Evolutionary conservation across 1,140 invertebrate species (phyloP), one percentile per base, ranked within the genome.

Genomic region (Gyrodactylus bullatarudis): DNA sequence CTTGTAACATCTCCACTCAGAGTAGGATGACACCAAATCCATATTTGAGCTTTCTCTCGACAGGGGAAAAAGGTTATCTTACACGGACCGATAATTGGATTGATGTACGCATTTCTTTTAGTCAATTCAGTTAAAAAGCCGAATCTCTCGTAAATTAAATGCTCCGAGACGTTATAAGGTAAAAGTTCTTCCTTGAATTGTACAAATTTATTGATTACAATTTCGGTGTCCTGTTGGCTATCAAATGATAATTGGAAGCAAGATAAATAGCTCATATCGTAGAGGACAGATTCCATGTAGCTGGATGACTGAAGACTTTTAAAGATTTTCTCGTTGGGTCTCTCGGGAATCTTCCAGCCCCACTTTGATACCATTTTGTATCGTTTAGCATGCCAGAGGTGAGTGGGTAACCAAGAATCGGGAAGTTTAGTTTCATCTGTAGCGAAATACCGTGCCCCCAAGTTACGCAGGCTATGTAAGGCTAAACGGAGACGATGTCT

Each of bases 381-480:
- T 27, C 72, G 26, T 21, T 73, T 73, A 2, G 72, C 26, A 25
- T 73, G 72, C 72, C 72, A 73, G 8, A 73, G 23, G 26, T 73
- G 72, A 23, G 72, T 73, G 20, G n/a, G 19, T n/a, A 73, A 25
- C 72, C 72, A 73, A 23, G 22, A 23, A 25, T 25, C 24, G 21
- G 20, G 20, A 8, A 54, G 8, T 8, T 16, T n/a, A 54, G 8
- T 54, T n/a, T 54, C 34, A 16, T 54, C 34, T 8, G 34, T 54
- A 8, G 8, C 8, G 8, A 54, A n/a, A 16, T 8, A n/a, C 34
- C 34, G 8, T 54, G n/a, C 34, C 8, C 34, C 34, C 8, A 54
- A 54, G 8, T 16, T 16, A 16, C 34, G 34, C 8, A 54, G 34
- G n/a, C n/a, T 8, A 8, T 8, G 8, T 16, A 54, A 54, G 34